phyloP scores from a whole-genome alignment of 92 coral and sea anemone species.

The Actinostola sp. region DNA sequence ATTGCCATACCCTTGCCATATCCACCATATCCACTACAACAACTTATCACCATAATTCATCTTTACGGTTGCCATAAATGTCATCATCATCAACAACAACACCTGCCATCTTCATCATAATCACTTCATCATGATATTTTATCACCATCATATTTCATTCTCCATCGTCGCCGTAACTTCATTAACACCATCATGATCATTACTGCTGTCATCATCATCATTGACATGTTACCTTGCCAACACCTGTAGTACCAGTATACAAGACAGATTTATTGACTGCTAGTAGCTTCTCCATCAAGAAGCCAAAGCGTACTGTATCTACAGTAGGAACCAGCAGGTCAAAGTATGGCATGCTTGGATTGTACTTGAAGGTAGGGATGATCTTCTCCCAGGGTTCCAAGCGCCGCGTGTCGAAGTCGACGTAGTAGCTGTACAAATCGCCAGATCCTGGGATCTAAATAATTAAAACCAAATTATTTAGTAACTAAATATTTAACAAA shows the following conservation, averaged over 20 bases:
- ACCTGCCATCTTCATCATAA: background rate
- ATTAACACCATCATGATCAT: background rate
- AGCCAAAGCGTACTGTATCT: conserved; percentile 94
- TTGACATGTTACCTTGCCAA: conserved; percentile 85
- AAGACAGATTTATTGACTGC: conserved; percentile 85
- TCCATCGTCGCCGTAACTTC: background rate
- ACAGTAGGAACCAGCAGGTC: conserved; percentile 97
- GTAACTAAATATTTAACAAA: too few relatives aligned
- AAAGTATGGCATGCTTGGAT: conserved; percentile 76
- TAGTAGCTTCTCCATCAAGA: conserved; percentile 89
- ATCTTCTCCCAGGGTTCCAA: conserved; percentile 99
- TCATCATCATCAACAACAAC: background rate
- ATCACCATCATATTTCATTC: too few relatives aligned
- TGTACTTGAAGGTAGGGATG: conserved; percentile 87
- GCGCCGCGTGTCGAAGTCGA: conserved; percentile 96
- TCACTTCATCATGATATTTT: background rate
- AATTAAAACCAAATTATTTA: too few relatives aligned
- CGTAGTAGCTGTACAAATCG: conserved; percentile 95
- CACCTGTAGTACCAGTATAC: conserved; percentile 98
- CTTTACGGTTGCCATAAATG: too few relatives aligned
- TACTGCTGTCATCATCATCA: background rate
- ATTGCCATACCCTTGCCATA: too few relatives aligned
- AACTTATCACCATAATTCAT: too few relatives aligned
- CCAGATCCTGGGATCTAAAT: conserved; percentile 94
- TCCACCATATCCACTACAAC: too few relatives aligned